These are phyloP conservation scores for Opisthocomus hoazin DNA, from an alignment of 2,113 vertebrate genomes.

Conservation along the genomic window DNA sequence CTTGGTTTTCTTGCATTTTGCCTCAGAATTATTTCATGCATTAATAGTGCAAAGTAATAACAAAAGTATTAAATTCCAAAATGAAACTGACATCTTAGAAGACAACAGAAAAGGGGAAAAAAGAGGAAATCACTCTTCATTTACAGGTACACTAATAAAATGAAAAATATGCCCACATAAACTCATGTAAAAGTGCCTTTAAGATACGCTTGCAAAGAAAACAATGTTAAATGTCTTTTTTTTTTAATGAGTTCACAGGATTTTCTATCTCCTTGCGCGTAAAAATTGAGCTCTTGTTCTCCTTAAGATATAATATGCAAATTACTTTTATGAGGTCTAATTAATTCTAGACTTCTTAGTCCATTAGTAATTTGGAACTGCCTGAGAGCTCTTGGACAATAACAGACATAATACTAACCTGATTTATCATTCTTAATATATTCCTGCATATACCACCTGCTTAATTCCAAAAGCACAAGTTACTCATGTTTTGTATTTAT, in stretches of 20 bases:
- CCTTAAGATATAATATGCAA: not conserved
- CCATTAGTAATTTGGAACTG: not conserved
- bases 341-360: not conserved
- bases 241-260: not conserved
- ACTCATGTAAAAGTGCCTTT: not conserved
- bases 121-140: not conserved
- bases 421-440: not conserved
- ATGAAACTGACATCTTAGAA: not conserved
- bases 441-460: not conserved
- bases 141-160: not conserved
- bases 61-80: not conserved
- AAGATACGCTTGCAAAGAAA: not conserved
- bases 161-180: not conserved
- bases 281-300: not conserved
- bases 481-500: not conserved
- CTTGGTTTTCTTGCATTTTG: not conserved
- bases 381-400: not conserved
- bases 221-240: not conserved
- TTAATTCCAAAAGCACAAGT: not conserved
- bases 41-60: not conserved
- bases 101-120: not conserved
- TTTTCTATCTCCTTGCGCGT: not conserved
- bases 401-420: not conserved
- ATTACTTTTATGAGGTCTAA: not conserved
- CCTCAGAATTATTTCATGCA: not conserved